Percentiles rank a stretch among this genome's conserved stretches.
Conservation (phyloP, 2,888 invertebrate genomes). For the Eupithecia subfuscata region DNA sequence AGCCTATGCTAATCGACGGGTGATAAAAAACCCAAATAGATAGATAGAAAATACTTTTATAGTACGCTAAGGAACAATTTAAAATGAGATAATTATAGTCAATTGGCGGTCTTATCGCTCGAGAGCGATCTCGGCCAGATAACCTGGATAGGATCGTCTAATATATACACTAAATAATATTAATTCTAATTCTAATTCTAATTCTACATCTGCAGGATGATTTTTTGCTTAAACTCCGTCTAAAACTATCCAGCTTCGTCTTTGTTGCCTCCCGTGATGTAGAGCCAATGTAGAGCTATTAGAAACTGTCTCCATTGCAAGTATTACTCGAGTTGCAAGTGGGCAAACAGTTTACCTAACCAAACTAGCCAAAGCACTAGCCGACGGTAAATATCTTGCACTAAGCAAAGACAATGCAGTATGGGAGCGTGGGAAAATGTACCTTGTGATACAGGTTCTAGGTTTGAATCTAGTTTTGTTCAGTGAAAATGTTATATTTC, state of each 20-base stretch:
- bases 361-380: conserved; percentile 37
- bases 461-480: not conserved
- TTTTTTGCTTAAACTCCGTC: not conserved
- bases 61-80: too few species aligned
- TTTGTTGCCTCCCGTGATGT: not conserved
- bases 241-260: not conserved
- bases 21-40: too few species aligned
- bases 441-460: not conserved
- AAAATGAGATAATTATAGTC: too few species aligned
- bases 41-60: too few species aligned
- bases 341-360: conserved; percentile 34
- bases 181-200: too few species aligned
- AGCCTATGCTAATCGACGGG: too few species aligned
- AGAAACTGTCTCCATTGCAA: conserved; percentile 4
- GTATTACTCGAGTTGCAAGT: conserved; percentile 22
- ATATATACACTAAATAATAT: too few species aligned
- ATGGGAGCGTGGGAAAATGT: not conserved
- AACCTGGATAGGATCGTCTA: too few species aligned
- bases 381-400: conserved; percentile 29
- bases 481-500: not conserved
- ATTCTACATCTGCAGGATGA: too few species aligned
- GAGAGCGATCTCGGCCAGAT: too few species aligned
- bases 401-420: conserved; percentile 20
- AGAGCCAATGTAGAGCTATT: conserved; percentile 9
- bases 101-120: too few species aligned